Conservation (phyloP, 2,888 invertebrate genomes). For the Bedellia somnulentella region DNA sequence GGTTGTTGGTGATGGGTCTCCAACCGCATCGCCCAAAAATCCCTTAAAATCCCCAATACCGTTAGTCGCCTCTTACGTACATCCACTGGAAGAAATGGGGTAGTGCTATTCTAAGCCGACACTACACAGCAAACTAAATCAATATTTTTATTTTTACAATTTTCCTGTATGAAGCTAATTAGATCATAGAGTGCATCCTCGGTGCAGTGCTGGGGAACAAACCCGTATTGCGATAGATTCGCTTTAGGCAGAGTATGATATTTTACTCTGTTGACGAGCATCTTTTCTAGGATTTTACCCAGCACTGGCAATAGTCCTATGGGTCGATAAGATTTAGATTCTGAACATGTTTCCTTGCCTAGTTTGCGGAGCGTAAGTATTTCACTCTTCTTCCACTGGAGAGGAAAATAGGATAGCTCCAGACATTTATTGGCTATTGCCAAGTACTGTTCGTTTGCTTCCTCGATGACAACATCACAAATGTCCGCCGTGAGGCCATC, state of each 20-base stretch:
- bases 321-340: conserved; percentile 6
- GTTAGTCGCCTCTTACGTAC: too few species aligned
- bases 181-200: too few species aligned
- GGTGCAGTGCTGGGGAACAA: too few species aligned
- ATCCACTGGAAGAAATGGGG: too few species aligned
- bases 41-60: too few species aligned
- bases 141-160: not conserved
- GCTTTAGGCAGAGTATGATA: not conserved
- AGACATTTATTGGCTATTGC: too few species aligned
- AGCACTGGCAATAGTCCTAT: too few species aligned
- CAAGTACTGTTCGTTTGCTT: not conserved
- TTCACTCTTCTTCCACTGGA: conserved; percentile 7
- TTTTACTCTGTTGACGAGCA: conserved; percentile 2
- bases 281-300: conserved; percentile 7
- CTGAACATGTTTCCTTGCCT: conserved; percentile 4
- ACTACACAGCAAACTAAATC: too few species aligned
- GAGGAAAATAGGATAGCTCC: too few species aligned
- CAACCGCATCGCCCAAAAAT: too few species aligned
- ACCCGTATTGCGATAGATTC: not conserved
- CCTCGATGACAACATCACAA: not conserved
- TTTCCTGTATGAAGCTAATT: not conserved
- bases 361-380: conserved; percentile 8
- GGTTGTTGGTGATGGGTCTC: too few species aligned
- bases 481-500: conserved; percentile 9
- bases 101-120: too few species aligned